phyloP scores from a whole-genome alignment of 2,113 vertebrate genomes.

The Osmerus mordax region DNA sequence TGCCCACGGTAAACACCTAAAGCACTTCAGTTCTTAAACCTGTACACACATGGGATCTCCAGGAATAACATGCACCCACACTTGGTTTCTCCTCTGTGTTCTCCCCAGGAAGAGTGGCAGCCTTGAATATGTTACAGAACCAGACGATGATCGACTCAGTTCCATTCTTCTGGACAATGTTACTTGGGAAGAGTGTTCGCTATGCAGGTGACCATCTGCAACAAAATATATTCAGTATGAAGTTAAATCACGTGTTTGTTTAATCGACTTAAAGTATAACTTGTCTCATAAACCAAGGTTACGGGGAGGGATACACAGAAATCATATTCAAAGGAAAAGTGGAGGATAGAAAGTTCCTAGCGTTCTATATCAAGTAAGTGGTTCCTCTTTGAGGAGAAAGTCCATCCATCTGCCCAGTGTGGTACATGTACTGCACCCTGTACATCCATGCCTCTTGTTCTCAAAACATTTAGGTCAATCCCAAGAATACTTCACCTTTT shows the following conservation, averaged over 20 bases:
- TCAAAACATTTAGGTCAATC: neutral
- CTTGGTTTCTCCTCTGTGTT: neutral
- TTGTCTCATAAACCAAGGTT: slow-evolving; percentile 66
- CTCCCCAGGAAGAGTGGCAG: slow-evolving; percentile 76
- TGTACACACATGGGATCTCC: neutral
- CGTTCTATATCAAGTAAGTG: slow-evolving; percentile 86
- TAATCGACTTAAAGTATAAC: slow-evolving; percentile 2
- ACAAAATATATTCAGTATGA: neutral
- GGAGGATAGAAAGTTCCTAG: slow-evolving; percentile 78
- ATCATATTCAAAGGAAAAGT: slow-evolving; percentile 80
- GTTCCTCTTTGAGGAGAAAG: neutral
- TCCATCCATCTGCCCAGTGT: too few species aligned
- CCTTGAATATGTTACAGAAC: slow-evolving; percentile 79
- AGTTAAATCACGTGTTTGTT: neutral
- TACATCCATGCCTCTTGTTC: too few species aligned
- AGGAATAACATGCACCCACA: neutral
- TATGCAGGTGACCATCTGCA: slow-evolving; percentile 71
- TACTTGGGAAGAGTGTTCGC: slow-evolving; percentile 78
- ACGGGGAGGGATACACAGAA: slow-evolving; percentile 79
- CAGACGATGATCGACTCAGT: slow-evolving; percentile 67
- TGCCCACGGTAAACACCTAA: slow-evolving; percentile 73
- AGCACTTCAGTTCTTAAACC: neutral
- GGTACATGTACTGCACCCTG: too few species aligned
- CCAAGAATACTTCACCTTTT: neutral
- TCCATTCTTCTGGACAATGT: slow-evolving; percentile 84